Conservation (phyloP, 2,113 vertebrate species). For the Emberiza fucata region DNA sequence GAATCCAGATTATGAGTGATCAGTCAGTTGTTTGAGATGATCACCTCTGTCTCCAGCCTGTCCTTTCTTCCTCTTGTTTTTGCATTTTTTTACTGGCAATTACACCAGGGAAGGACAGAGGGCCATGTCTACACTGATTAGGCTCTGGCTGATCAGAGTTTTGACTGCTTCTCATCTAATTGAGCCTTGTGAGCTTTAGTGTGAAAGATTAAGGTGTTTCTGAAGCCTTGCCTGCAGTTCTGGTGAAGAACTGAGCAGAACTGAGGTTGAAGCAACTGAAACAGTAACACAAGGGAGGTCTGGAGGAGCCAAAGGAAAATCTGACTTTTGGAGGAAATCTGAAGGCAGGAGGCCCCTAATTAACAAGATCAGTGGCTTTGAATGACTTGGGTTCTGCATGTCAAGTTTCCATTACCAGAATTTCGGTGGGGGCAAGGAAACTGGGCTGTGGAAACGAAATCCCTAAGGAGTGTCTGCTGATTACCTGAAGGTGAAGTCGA, state of each 20-base stretch:
- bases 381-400: not conserved
- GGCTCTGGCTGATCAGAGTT: not conserved
- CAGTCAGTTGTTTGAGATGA: not conserved
- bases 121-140: not conserved
- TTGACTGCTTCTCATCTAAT: not conserved
- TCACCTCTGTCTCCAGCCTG: not conserved
- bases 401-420: not conserved
- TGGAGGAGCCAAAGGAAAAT: slow-evolving; percentile 27
- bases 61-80: not conserved
- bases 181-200: not conserved
- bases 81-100: not conserved
- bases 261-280: not conserved
- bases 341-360: not conserved
- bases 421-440: not conserved
- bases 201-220: not conserved
- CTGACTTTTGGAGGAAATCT: slow-evolving; percentile 10
- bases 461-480: not conserved
- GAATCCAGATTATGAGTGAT: slow-evolving; percentile 22
- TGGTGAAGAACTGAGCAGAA: not conserved
- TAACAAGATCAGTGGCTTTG: not conserved
- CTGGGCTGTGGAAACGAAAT: not conserved
- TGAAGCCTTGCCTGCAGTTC: not conserved
- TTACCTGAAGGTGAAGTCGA: not conserved
- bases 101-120: not conserved
- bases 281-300: not conserved